phyloP scores from a whole-genome alignment of 2,888 invertebrate species.

The Unio delphinus region DNA sequence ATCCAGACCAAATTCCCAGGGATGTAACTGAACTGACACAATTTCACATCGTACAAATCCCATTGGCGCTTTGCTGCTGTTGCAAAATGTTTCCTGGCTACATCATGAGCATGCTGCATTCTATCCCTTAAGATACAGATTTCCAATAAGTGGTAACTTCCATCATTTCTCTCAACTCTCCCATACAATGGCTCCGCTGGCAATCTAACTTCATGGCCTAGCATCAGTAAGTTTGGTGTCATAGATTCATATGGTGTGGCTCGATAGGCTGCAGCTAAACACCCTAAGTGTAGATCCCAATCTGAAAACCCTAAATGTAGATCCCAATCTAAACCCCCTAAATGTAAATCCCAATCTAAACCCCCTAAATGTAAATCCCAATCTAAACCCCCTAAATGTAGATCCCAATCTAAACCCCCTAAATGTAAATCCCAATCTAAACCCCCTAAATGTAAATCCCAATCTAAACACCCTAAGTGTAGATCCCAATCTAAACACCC shows the following conservation, averaged over 20 bases:
- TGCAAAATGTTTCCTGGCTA: constrained; percentile 13
- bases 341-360: no score
- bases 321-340: no score
- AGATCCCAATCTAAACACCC: no score
- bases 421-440: no score
- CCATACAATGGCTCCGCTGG: constrained; percentile 23
- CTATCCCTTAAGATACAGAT: constrained; percentile 9
- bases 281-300: constrained; percentile 28
- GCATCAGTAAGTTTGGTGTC: constrained; percentile 27
- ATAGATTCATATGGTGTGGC: constrained; percentile 18
- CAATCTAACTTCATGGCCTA: constrained; percentile 26
- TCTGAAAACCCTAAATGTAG: not conserved
- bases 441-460: no score
- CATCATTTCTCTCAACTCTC: not conserved
- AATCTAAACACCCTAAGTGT: no score
- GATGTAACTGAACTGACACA: not conserved
- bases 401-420: no score
- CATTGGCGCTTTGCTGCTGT: constrained; percentile 8
- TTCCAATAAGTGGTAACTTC: constrained; percentile 7
- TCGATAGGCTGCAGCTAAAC: constrained; percentile 26
- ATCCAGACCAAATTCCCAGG: not conserved
- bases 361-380: no score
- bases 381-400: no score
- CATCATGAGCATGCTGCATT: constrained; percentile 1
- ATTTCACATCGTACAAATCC: constrained; percentile 11